phyloP scores from a whole-genome alignment of 2,797 vertebrate species.

The Betta splendens region DNA sequence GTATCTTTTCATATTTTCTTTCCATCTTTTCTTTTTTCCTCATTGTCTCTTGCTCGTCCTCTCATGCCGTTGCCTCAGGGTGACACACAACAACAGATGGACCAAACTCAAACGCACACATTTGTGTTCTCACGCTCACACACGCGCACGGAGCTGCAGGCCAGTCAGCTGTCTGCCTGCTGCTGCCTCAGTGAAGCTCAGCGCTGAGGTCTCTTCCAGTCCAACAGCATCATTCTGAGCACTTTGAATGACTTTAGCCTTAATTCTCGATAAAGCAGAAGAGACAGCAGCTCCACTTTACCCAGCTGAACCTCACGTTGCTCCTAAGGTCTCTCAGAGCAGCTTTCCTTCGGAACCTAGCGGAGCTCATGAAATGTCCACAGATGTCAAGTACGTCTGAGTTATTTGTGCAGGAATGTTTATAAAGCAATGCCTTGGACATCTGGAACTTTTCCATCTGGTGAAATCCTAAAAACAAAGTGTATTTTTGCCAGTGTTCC shows the following conservation, averaged over 20 bases:
- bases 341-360: neutral
- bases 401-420: neutral
- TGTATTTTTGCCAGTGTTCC: neutral
- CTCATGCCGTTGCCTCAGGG: conserved; percentile 57
- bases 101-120: conserved; percentile 36
- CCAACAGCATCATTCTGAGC: conserved; percentile 12
- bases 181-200: conserved; percentile 49
- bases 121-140: conserved; percentile 7
- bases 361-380: neutral
- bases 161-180: conserved; percentile 70
- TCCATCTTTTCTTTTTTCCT: conserved; percentile 21
- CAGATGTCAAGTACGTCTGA: neutral
- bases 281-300: conserved; percentile 8
- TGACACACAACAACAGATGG: conserved; percentile 70
- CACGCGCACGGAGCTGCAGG: conserved; percentile 53
- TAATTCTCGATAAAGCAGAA: conserved; percentile 27
- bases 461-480: neutral
- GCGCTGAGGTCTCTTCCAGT: conserved; percentile 38
- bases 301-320: neutral
- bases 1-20: conserved; percentile 54
- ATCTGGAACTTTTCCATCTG: neutral
- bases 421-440: neutral
- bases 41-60: conserved; percentile 51
- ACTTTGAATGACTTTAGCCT: conserved; percentile 31
- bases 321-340: neutral